A percentile compares a stretch with the other conserved stretches of the same genome.
These are phyloP conservation scores for Coelogynopora nodosa DNA, from an alignment of 2,888 invertebrate genomes.

Conservation along the genomic window DNA sequence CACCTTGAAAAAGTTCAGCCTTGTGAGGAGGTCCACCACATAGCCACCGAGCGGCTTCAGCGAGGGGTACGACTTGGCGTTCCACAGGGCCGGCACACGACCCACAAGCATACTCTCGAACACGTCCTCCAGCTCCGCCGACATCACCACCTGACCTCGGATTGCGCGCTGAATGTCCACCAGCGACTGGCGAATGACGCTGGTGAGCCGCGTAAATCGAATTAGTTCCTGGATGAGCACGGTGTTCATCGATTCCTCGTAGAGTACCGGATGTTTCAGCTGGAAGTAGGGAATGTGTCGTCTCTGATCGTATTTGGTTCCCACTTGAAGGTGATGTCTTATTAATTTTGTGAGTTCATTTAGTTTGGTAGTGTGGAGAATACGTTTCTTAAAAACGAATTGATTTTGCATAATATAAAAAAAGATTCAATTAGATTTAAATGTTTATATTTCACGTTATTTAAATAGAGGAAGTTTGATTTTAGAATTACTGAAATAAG, in stretches of 20 bases:
- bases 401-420: too few species aligned
- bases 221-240: slow-evolving; percentile 60
- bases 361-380: too few species aligned
- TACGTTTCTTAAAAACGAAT: too few species aligned
- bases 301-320: too few species aligned
- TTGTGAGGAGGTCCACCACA: slow-evolving; percentile 57
- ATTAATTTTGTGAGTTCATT: too few species aligned
- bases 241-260: slow-evolving; percentile 62
- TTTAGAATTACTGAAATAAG: too few species aligned
- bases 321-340: too few species aligned
- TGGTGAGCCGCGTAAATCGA: slow-evolving; percentile 58
- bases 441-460: too few species aligned
- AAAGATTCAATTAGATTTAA: too few species aligned
- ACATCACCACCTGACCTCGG: slow-evolving; percentile 60
- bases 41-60: slow-evolving; percentile 61
- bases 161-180: slow-evolving; percentile 59
- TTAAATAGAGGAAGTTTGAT: too few species aligned
- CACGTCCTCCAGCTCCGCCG: slow-evolving; percentile 59
- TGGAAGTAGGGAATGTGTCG: slow-evolving; percentile 48
- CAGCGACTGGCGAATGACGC: slow-evolving; percentile 56
- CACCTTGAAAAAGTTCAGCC: slow-evolving; percentile 59
- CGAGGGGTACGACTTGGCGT: slow-evolving; percentile 60
- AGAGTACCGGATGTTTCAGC: slow-evolving; percentile 58
- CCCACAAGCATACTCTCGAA: slow-evolving; percentile 62
- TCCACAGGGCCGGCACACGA: slow-evolving; percentile 61